Evolutionary conservation across 2,113 vertebrate genomes (phyloP).

Genomic region (Sceloporus undulatus): DNA sequence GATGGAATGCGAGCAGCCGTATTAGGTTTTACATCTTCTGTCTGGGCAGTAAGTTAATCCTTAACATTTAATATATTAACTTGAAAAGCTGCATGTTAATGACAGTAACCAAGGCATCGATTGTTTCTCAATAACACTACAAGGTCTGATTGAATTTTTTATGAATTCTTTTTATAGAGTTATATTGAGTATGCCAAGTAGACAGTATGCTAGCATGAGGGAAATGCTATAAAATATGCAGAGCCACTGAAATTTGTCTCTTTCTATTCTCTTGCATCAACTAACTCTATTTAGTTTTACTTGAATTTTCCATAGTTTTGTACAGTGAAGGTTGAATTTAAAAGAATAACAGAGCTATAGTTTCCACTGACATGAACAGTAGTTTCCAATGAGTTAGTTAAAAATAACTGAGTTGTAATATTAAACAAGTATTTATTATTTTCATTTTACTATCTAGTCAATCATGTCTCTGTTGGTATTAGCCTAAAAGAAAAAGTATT

Average conservation of each 20-base stretch:
- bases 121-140: constrained; percentile 23
- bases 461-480: not conserved
- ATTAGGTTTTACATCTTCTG: constrained; percentile 92
- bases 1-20: constrained; percentile 92
- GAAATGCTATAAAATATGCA: not conserved
- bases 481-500: too few species aligned
- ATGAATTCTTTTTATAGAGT: not conserved
- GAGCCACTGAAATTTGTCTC: not conserved
- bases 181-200: not conserved
- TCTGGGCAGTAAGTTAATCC: constrained; percentile 93
- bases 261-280: not conserved
- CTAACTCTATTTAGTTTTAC: constrained; percentile 20
- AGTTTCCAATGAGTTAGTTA: not conserved
- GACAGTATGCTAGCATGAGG: not conserved
- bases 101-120: constrained; percentile 23
- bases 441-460: not conserved
- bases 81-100: not conserved
- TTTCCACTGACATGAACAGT: not conserved
- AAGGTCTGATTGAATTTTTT: not conserved
- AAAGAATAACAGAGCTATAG: not conserved
- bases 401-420: not conserved
- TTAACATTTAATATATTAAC: constrained; percentile 20
- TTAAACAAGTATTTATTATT: not conserved
- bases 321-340: not conserved
- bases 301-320: constrained; percentile 21